Evolutionary conservation across 2,797 vertebrate species (phyloP), one percentile per base, ranked within the genome.

Genomic region (Momotus momota): DNA sequence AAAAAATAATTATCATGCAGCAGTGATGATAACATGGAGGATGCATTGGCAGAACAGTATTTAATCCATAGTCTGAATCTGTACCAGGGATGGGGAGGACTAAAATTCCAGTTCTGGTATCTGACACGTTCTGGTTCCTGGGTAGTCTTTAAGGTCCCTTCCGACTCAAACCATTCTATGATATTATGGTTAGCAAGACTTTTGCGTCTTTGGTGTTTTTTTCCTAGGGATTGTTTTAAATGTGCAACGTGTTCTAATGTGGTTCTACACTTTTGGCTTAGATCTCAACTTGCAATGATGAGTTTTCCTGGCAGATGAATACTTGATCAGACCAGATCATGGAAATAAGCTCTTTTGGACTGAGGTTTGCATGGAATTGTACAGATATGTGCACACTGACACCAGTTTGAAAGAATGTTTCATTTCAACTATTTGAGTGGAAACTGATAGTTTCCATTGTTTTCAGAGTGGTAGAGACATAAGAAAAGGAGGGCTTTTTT

Each of bases 251-350:
- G 33, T 29, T 82, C 14, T 55, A 38, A 57, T 75, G 49, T 93
- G 69, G 65, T 94, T 97, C 92, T 88, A 33, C 93, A 92, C 26
- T 85, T 82, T 95, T 95, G 80, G 57, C 81, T 82, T 33, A 84
- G 62, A 79, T 77, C 35, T 83, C 26, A 55, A 22, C 71, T 78
- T 78, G 48, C 92, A 95, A 94, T 94, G 86, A 92, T 96, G 85
- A 95, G 96, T 97, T 97, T 97, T 93, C 70, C 94, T 94, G 93
- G 95, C 89, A 95, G 82, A 88, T 10, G 46, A 91, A 88, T 91
- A 60, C 8, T 92, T 88, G 69, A 40, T 96, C 70, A 29, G 80
- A 96, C 96, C 94, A 92, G 90, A 96, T 94, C 60, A 72, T 83
- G 81, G 78, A 97, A 97, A 97, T 85, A 87, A 97, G 14, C 19